phyloP scores from a whole-genome alignment of 1,140 invertebrate species.

The Bombus confusus region DNA sequence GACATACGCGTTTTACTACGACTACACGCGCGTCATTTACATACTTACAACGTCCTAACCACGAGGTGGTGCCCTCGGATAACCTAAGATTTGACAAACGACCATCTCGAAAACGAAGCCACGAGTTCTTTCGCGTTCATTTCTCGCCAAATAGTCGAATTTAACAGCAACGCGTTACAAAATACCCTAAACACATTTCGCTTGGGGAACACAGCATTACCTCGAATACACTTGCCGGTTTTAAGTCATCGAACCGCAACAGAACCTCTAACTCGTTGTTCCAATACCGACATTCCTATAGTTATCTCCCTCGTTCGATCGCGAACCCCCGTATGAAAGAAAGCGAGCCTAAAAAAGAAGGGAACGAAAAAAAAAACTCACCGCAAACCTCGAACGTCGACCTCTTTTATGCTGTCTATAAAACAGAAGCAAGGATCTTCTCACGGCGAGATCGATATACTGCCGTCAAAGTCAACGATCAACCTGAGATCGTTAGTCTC shows the following conservation, averaged over 20 bases:
- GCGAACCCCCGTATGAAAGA: too few species aligned
- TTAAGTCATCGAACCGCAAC: background rate
- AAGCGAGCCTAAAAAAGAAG: background rate
- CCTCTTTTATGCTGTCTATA: background rate
- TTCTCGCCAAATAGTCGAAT: background rate
- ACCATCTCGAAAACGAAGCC: too few species aligned
- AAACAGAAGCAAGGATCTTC: background rate
- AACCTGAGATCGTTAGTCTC: background rate
- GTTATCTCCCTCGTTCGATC: background rate
- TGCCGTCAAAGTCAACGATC: background rate
- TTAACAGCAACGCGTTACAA: background rate
- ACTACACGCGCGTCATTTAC: too few species aligned
- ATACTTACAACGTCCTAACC: too few species aligned
- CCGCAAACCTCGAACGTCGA: constrained; percentile 6
- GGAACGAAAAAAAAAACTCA: background rate
- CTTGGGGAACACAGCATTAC: background rate
- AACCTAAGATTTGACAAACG: too few species aligned
- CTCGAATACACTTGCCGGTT: background rate
- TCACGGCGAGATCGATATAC: background rate
- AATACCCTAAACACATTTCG: background rate
- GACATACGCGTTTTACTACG: too few species aligned
- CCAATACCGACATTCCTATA: background rate
- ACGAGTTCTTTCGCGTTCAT: background rate
- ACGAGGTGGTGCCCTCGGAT: too few species aligned
- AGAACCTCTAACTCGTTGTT: background rate